phyloP scores from a whole-genome alignment of 2,888 invertebrate genomes.

The Latheticus oryzae region DNA sequence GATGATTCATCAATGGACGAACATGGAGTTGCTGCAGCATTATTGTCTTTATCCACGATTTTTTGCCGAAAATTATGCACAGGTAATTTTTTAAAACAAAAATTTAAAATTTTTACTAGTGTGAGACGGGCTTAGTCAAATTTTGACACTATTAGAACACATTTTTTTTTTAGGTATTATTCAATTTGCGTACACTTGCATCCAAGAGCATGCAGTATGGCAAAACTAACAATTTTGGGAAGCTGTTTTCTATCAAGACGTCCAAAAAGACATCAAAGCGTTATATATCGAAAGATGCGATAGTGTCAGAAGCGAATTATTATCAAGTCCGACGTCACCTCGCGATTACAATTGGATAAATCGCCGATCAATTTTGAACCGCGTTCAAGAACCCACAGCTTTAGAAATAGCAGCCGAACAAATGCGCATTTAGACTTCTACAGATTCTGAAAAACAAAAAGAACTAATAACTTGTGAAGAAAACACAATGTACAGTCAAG shows the following conservation, averaged over 20 bases:
- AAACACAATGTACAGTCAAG: constrained; percentile 95
- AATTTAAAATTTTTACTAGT: too few relatives aligned
- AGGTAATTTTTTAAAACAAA: too few relatives aligned
- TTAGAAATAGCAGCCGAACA: constrained; percentile 97
- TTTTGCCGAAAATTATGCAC: constrained; percentile 96
- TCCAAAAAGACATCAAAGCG: constrained; percentile 92
- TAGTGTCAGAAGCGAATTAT: constrained; percentile 59
- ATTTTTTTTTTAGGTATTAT: too few relatives aligned
- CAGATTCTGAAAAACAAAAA: constrained; percentile 77
- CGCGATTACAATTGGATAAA: constrained; percentile 71
- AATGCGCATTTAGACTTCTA: constrained; percentile 81
- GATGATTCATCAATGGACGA: constrained; percentile 95
- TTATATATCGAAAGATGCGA: constrained; percentile 78
- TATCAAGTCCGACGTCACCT: constrained; percentile 71
- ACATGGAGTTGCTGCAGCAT: constrained; percentile 93
- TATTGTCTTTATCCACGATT: constrained; percentile 92
- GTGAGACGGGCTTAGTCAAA: too few relatives aligned
- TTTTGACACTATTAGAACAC: too few relatives aligned
- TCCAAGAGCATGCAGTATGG: constrained; percentile 98
- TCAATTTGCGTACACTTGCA: constrained; percentile 97
- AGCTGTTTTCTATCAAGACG: constrained; percentile 94
- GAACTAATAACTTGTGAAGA: constrained; percentile 92
- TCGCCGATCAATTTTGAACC: constrained; percentile 69
- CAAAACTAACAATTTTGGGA: constrained; percentile 98
- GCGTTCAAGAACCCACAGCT: constrained; percentile 86